Base-by-base conservation (phyloP, 2,888 invertebrate species). In the Scaptomyza parva region DNA sequence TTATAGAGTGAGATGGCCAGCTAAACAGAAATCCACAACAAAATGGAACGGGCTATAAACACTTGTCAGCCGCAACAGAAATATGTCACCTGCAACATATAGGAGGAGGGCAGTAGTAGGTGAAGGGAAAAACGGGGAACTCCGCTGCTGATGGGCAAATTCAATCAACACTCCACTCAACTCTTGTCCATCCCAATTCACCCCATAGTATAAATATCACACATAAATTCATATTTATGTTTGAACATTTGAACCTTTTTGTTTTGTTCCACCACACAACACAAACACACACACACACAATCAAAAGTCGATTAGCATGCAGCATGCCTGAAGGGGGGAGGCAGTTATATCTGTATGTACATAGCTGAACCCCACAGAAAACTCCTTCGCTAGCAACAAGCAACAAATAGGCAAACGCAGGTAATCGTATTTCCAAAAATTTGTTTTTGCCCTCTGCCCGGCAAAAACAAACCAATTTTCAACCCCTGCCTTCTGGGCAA, bases 221-320 rank as follows among this genome's bases (percentile, higher is more conserved):
- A 87, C 85, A 91, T 77, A 90, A 91, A 91, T 89, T 88, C 89
- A 88, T 88, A 90, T 91, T 91, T 89, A 90, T 90, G 81, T 83
- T 75, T 61, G 76, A 75, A 76, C 88, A 88, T 86, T 88, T 90
- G 90, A 90, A 89, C 90, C 90, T 79, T 88, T 87, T 83, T 89
- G 80, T 83, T 79, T 79, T 77, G 65, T 7, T 20, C 40, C 6
- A 17, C 48, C 41, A 9, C 43, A 44, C 57, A 39, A 45, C 75
- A 60, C 62, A 60, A 58, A 66, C 67, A 71, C 68, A 33, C 45
- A 22, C 44, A 51, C 68, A 65, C 71, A 81, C 80, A 77, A 81
- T 86, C 70, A 85, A 75, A 75, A 82, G 87, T 78, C 89, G 89
- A 89, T 89, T 89, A 89, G 79, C 89, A 89, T 85, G 76, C 77